These are phyloP conservation scores for Calyptomena viridis DNA, from an alignment of 2,113 vertebrate genomes.

Conservation along the genomic window DNA sequence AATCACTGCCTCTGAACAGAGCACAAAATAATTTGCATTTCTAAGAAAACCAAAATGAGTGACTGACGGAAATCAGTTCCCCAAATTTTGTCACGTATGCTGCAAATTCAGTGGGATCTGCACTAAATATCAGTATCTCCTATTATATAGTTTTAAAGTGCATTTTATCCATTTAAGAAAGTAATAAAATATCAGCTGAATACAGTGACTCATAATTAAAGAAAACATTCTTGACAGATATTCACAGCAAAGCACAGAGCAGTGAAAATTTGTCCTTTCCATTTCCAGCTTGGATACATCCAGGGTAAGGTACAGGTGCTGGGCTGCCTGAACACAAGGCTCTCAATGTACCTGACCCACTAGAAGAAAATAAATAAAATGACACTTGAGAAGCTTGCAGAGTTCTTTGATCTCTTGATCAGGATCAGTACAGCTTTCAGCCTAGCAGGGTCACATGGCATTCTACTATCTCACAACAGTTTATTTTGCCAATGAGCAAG, in stretches of 20 bases:
- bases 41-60: background rate
- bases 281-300: background rate
- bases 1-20: background rate
- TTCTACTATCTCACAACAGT: background rate
- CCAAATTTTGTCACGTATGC: background rate
- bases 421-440: background rate
- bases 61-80: background rate
- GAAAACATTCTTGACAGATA: background rate
- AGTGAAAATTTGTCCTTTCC: background rate
- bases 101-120: conserved; percentile 2
- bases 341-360: background rate
- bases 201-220: background rate
- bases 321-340: background rate
- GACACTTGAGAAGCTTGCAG: background rate
- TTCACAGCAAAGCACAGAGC: background rate
- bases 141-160: conserved; percentile 16
- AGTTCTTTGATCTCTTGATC: background rate
- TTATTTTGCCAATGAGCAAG: background rate
- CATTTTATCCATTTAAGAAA: background rate
- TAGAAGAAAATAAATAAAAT: background rate
- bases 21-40: background rate
- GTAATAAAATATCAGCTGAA: background rate
- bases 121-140: background rate
- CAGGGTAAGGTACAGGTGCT: background rate
- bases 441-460: background rate